A percentile compares a stretch with the other conserved stretches of the same genome.
These are phyloP conservation scores for Microplitis deprimator DNA, from an alignment of 2,888 invertebrate genomes.

Conservation along the genomic window DNA sequence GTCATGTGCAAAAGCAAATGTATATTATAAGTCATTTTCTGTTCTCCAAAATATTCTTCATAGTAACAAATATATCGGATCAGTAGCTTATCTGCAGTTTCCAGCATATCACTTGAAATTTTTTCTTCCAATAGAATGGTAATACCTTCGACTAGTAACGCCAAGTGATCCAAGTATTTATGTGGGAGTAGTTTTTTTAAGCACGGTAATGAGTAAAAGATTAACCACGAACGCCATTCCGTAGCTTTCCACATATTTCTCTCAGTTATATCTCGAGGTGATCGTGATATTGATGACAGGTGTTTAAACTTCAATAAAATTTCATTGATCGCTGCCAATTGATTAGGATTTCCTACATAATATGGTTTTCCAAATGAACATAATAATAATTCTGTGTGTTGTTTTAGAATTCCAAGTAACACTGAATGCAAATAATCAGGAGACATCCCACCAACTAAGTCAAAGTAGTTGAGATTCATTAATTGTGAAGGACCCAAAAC, in stretches of 20 bases:
- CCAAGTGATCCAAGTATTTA: conserved; percentile 44
- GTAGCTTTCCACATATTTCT: conserved; percentile 42
- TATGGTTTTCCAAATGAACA: conserved; percentile 14
- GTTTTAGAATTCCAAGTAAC: conserved; percentile 31
- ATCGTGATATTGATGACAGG: conserved; percentile 35
- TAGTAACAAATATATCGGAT: neutral
- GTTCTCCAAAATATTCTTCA: conserved; percentile 27
- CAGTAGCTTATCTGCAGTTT: conserved; percentile 6
- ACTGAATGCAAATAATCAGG: conserved; percentile 39
- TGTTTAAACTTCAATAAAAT: conserved; percentile 30
- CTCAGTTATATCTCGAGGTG: conserved; percentile 32
- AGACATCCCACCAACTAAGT: conserved; percentile 29
- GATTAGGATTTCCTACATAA: conserved; percentile 37
- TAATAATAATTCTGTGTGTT: conserved; percentile 30
- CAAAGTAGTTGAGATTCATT: conserved; percentile 36
- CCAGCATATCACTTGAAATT: conserved; percentile 13
- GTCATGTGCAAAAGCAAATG: conserved; percentile 26
- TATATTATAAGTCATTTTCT: conserved; percentile 26
- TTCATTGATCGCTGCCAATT: conserved; percentile 27
- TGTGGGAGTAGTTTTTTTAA: conserved; percentile 37
- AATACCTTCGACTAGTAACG: conserved; percentile 17
- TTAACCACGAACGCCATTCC: conserved; percentile 44
- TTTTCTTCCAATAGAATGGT: conserved; percentile 11
- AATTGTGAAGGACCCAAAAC: conserved; percentile 42
- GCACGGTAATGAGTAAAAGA: conserved; percentile 36